Evolutionary conservation across 2,888 invertebrate species (phyloP).

Genomic region (Poecilobothrus nobilitatus): DNA sequence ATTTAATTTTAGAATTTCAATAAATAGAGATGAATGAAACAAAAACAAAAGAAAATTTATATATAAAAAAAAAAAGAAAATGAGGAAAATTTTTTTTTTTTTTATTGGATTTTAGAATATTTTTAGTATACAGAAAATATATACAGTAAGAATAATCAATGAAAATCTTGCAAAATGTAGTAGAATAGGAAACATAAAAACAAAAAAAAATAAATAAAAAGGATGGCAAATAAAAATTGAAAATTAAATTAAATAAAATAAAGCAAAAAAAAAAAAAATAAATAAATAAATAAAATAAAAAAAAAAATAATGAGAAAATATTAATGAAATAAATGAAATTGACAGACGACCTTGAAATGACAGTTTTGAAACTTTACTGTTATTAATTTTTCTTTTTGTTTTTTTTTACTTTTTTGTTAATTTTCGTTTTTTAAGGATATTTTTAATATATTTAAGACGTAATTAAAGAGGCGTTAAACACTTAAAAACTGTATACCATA

Average conservation of each 20-base stretch:
- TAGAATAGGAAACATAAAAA: too few relatives aligned
- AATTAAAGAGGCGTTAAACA: too few relatives aligned
- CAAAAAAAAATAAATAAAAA: neutral
- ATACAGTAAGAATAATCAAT: neutral
- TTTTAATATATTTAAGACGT: too few relatives aligned
- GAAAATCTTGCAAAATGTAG: neutral
- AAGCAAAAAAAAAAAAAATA: too few relatives aligned
- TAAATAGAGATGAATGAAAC: neutral
- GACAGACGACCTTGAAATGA: constrained; percentile 4
- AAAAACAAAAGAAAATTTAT: too few relatives aligned
- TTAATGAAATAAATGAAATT: constrained; percentile 1
- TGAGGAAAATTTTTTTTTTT: neutral
- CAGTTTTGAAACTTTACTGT: neutral
- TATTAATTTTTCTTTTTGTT: neutral
- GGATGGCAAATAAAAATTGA: neutral
- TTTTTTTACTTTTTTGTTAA: neutral
- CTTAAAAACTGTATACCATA: too few relatives aligned
- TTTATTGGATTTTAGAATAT: neutral
- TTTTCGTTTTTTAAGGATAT: neutral
- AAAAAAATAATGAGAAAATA: neutral
- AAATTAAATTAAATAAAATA: neutral
- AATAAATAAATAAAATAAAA: neutral
- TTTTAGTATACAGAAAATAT: neutral
- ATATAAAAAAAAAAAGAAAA: neutral
- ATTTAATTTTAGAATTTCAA: neutral